Base-by-base conservation (phyloP, 2,888 invertebrate species). In the Lepidocyrtoides sp. region DNA sequence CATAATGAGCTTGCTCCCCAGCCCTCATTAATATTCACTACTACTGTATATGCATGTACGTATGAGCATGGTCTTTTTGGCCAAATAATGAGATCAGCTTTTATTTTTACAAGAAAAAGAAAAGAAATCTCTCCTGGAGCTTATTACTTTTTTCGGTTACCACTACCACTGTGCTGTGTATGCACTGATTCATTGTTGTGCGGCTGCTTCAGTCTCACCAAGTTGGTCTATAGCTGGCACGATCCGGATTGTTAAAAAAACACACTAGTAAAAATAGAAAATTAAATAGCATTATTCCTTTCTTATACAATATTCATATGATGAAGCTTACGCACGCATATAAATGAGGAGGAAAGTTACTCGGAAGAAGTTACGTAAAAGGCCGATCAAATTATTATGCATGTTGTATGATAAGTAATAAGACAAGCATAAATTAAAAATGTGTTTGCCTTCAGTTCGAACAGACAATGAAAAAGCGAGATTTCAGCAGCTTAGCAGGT, bases 111-210 rank as follows among this genome's bases (percentile, higher is more conserved):
- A 12, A 0, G 2, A 17, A 69, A 36, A 69, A n/a, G 3, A 44
- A 20, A 69, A 17, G n/a, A 5, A 54, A 72, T 32, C 82, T 82
- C 89, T 89, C 89, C 89, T 89, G 89, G 89, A 89, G 89, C 63
- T 66, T 23, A 2, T 36, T 36, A 36, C 7, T n/a, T 54, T 14
- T 23, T 54, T 44, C 29, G 29, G 8, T 29, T 8, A 36, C 36
- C 20, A n/a, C n/a, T 75, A 32, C 48, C 1, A 17, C 41, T 72
- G n/a, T 48, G 48, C 14, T 26, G 36, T 36, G 36, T 66, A n/a
- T n/a, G n/a, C n/a, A n/a, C n/a, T n/a, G n/a, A n/a, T n/a, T n/a
- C n/a, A 72, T 41, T 69, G 17, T 60, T 69, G 7, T 7, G 69
- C 69, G 36, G 32, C 69, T 69, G 14, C n/a, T 2, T 60, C 8